Conservation (phyloP, 2,888 invertebrate genomes). For the Antheraea yamamai region DNA sequence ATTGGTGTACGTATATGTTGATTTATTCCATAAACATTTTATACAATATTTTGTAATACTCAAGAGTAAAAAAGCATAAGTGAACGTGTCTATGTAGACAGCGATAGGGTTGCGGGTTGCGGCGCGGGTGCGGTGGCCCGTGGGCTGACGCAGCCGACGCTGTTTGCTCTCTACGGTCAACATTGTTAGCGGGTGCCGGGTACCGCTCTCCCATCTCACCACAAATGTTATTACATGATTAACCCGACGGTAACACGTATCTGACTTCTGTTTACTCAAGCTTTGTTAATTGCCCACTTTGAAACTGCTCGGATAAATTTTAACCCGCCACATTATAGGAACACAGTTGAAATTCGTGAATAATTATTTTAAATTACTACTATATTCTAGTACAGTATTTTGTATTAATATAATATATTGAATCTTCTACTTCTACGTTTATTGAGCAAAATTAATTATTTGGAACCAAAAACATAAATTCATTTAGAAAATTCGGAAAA, state of each 20-base stretch:
- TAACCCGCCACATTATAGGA: slow-evolving; percentile 41
- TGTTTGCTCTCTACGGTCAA: slow-evolving; percentile 76
- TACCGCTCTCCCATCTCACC: slow-evolving; percentile 28
- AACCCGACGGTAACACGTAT: slow-evolving; percentile 64
- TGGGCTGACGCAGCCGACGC: slow-evolving; percentile 68
- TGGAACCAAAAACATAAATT: not conserved
- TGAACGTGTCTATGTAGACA: slow-evolving; percentile 18
- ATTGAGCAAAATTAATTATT: not conserved
- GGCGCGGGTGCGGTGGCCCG: slow-evolving; percentile 57
- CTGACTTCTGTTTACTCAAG: slow-evolving; percentile 59
- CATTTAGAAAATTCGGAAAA: not conserved
- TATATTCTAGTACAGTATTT: no score
- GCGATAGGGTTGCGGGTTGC: slow-evolving; percentile 48
- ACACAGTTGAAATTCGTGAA: not conserved
- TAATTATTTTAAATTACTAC: no score
- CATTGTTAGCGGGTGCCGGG: slow-evolving; percentile 67
- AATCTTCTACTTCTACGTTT: no score
- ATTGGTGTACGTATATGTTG: not conserved
- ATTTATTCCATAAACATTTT: not conserved
- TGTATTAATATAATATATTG: no score
- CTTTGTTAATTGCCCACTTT: slow-evolving; percentile 68
- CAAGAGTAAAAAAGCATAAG: slow-evolving; percentile 8
- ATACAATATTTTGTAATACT: not conserved
- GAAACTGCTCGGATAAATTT: slow-evolving; percentile 51
- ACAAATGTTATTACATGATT: slow-evolving; percentile 77